phyloP scores from a whole-genome alignment of 2,888 invertebrate genomes.

The Stegana nigrithorax region DNA sequence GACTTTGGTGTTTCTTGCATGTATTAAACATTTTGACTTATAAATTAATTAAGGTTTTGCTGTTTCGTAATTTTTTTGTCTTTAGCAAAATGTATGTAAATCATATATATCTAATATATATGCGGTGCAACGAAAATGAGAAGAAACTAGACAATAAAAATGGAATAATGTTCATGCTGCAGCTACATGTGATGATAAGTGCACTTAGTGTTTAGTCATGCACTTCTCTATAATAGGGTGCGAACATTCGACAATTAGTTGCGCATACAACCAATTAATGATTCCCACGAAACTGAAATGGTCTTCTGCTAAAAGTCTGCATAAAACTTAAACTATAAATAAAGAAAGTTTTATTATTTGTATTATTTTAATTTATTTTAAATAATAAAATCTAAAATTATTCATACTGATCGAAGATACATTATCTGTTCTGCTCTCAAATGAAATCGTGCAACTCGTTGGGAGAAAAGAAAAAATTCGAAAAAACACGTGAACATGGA shows the following conservation, averaged over 20 bases:
- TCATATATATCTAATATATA: constrained; percentile 42
- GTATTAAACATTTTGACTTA: constrained; percentile 52
- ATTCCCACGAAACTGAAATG: too few species aligned
- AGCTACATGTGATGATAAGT: constrained; percentile 54
- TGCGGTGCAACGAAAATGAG: constrained; percentile 23
- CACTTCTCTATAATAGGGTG: constrained; percentile 58
- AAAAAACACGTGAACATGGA: background rate
- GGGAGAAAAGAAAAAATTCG: background rate
- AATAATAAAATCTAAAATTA: background rate
- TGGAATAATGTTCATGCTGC: constrained; percentile 3
- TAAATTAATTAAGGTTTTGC: constrained; percentile 47
- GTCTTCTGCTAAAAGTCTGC: constrained; percentile 14
- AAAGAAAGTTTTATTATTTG: too few species aligned
- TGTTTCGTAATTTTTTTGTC: background rate
- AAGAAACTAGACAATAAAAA: too few species aligned
- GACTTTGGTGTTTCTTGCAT: background rate
- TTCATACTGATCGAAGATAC: background rate
- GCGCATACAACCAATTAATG: too few species aligned
- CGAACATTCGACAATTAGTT: constrained; percentile 61
- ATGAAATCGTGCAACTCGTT: constrained; percentile 21
- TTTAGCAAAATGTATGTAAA: constrained; percentile 31
- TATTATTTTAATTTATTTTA: too few species aligned
- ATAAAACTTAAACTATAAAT: constrained; percentile 13
- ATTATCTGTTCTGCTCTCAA: background rate
- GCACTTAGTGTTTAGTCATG: constrained; percentile 53